phyloP scores from a whole-genome alignment of 2,113 vertebrate genomes.

The Tragelaphus imberbis region DNA sequence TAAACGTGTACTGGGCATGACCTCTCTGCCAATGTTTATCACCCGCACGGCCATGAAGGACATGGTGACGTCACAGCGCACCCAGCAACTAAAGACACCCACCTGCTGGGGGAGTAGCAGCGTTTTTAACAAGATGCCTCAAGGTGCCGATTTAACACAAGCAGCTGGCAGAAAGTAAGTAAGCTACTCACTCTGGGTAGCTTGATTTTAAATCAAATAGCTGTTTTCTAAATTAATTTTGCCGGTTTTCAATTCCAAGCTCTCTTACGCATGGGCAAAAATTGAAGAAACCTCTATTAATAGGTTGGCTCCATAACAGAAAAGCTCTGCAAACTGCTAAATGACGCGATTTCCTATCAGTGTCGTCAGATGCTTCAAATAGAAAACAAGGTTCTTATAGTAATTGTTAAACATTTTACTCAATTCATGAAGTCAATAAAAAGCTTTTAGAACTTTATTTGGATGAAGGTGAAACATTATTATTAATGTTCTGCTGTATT shows the following conservation, averaged over 20 bases:
- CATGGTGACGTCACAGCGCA: not conserved
- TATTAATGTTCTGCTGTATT: not conserved
- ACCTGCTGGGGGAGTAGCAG: fast-evolving
- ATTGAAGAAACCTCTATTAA: not conserved
- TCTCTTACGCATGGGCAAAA: not conserved
- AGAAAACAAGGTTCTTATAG: not conserved
- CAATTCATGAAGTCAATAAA: not conserved
- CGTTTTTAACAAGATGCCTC: not conserved
- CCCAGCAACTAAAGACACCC: not conserved
- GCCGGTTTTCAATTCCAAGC: not conserved
- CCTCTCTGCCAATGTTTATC: not conserved
- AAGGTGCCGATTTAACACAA: too few species aligned
- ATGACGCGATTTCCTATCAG: fast-evolving
- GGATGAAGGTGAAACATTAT: not conserved
- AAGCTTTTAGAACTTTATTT: not conserved
- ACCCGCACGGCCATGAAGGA: fast-evolving
- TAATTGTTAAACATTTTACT: not conserved
- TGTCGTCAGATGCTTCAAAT: not conserved
- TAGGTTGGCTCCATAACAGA: not conserved
- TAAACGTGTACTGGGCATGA: not conserved
- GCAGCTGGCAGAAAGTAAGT: not conserved
- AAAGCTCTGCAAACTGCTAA: not conserved
- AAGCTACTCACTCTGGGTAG: not conserved
- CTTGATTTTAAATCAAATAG: not conserved
- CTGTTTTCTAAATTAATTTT: not conserved